These are phyloP conservation scores for Hetaerina americana DNA, from an alignment of 1,140 invertebrate species.

Conservation along the genomic window DNA sequence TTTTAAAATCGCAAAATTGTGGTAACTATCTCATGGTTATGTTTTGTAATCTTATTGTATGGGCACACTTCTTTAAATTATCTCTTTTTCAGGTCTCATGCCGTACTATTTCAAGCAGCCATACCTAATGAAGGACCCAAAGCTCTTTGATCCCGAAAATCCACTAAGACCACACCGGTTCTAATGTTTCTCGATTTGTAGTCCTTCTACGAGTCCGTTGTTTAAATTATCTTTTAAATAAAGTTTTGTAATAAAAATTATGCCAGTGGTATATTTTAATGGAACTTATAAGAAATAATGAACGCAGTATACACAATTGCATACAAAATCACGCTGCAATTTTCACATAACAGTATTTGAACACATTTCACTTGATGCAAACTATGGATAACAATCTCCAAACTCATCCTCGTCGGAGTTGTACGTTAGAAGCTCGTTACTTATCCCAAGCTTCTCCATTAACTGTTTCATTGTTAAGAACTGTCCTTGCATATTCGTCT, in stretches of 20 bases:
- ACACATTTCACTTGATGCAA: background rate
- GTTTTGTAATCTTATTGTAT: background rate
- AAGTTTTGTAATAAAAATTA: background rate
- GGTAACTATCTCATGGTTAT: conserved; percentile 27
- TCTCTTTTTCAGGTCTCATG: conserved; percentile 47
- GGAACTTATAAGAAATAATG: background rate
- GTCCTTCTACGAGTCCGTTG: background rate
- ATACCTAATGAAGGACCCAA: conserved; percentile 66
- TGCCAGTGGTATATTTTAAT: background rate
- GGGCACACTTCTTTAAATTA: conserved; percentile 9
- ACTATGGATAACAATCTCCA: background rate
- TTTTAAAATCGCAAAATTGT: conserved; percentile 52
- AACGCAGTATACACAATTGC: background rate
- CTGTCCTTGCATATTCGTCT: background rate
- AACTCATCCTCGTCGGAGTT: background rate
- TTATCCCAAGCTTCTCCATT: background rate
- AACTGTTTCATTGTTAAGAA: background rate
- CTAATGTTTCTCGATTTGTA: conserved; percentile 27
- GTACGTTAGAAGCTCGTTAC: background rate
- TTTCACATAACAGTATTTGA: background rate
- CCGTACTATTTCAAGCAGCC: conserved; percentile 59
- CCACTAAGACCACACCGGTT: conserved; percentile 67
- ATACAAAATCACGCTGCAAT: background rate
- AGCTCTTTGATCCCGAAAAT: conserved; percentile 70
- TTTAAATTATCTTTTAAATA: background rate